Evolutionary conservation across 1,140 invertebrate genomes (phyloP).

Genomic region (Heliconius hermathena): DNA sequence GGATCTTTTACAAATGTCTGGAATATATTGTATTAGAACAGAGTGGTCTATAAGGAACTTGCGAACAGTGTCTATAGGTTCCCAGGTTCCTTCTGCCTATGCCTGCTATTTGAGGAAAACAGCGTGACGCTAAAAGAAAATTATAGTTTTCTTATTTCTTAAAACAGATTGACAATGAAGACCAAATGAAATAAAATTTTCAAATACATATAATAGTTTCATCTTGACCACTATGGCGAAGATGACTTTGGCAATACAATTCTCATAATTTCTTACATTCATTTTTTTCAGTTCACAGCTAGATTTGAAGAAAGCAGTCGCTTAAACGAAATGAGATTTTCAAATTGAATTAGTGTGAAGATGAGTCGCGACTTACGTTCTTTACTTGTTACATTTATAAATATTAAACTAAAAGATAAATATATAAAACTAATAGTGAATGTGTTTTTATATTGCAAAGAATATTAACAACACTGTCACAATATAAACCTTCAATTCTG

Average conservation of each 20-base stretch:
- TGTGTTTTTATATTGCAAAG: neutral
- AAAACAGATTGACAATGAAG: neutral
- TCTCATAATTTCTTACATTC: conserved; percentile 17
- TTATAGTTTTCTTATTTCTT: too few relatives aligned
- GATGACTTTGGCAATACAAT: conserved; percentile 10
- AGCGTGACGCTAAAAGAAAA: too few relatives aligned
- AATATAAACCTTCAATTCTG: too few relatives aligned
- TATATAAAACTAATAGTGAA: neutral
- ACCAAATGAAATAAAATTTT: neutral
- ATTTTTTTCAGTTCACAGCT: conserved; percentile 12
- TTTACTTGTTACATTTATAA: neutral
- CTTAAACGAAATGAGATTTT: conserved; percentile 25
- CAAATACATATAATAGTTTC: neutral
- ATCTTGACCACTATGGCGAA: neutral
- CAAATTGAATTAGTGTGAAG: conserved; percentile 32
- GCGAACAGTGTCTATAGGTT: too few relatives aligned
- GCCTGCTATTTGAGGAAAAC: too few relatives aligned
- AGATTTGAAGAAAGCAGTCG: conserved; percentile 22
- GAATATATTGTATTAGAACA: too few relatives aligned
- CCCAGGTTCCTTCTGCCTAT: too few relatives aligned
- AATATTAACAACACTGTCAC: neutral
- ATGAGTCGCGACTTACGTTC: conserved; percentile 28
- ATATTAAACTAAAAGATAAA: neutral
- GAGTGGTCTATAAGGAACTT: too few relatives aligned
- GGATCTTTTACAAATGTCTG: too few relatives aligned